Evolutionary conservation across 2,113 vertebrate species (phyloP), one percentile per base, ranked within the genome.

Genomic region (Seriola dumerili): DNA sequence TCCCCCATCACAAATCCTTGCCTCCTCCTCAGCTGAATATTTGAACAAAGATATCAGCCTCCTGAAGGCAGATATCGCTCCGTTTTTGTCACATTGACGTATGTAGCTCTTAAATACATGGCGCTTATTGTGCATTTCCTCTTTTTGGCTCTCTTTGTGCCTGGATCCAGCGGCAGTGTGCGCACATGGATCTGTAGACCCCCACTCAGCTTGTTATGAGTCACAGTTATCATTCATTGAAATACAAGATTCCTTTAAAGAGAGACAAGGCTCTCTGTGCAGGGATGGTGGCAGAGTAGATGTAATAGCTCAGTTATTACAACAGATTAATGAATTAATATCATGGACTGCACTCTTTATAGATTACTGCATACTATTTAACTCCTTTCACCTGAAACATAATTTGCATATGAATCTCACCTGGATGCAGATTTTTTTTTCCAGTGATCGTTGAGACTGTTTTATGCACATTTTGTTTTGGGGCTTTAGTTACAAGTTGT

Each of bases 31-130:
- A 71, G 80, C 70, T 90, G 87, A 91, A 91, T 90, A 84, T 90
- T 77, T 87, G 59, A 91, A 92, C 87, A 90, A 88, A 91, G 86
- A 89, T 84, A 77, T 72, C 62, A 75, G 76, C 69, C 74, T 79
- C 72, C 50, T 48, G 44, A 81, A 76, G 76, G 79, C 78, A 81
- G 65, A 66, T 68, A 59, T 78, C 1, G 2, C 64, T 79, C 80
- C 29, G 1, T 80, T 79, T 85, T 48, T 75, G 78, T 89, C 81
- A 84, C 81, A 77, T 3, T 89, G 90, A 88, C 72, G 64, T 64
- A 82, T 63, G 67, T 16, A 77, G 54, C 54, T 76, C 57, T 73
- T 68, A 81, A 87, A 90, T 65, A 78, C 74, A 23, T 76, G 40
- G 16, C 46, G 50, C 76, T 76, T 78, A 65, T 63, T 67, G 61